phyloP scores from a whole-genome alignment of 2,888 invertebrate species.

The Lasioglossum marginatum region DNA sequence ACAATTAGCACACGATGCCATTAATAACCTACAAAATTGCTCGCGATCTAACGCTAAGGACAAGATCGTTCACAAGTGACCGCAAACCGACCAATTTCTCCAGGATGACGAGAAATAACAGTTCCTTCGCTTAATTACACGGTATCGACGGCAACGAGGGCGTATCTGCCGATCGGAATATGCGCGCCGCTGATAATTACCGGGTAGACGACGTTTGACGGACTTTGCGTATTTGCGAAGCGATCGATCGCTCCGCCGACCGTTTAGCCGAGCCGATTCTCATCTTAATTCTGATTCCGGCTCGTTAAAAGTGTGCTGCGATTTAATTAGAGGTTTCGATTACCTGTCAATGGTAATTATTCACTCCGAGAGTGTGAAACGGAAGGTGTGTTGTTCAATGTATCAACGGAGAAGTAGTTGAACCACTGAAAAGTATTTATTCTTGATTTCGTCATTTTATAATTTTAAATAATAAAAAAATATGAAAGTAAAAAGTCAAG shows the following conservation, averaged over 20 bases:
- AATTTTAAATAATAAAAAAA: background rate
- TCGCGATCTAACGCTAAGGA: conserved; percentile 16
- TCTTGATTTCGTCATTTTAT: background rate
- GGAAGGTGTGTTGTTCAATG: background rate
- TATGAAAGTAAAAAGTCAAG: background rate
- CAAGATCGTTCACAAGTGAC: conserved; percentile 1
- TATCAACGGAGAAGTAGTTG: background rate
- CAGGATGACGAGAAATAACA: conserved; percentile 23
- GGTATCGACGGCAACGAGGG: conserved; percentile 48
- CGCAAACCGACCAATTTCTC: conserved; percentile 36
- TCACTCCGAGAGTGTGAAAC: background rate
- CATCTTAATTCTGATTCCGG: conserved; percentile 28
- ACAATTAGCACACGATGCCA: too few species aligned
- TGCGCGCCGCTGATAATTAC: conserved; percentile 57
- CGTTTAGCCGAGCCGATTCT: conserved; percentile 22
- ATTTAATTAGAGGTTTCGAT: conserved; percentile 30
- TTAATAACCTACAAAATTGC: conserved; percentile 32
- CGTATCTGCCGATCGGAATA: conserved; percentile 34
- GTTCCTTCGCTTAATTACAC: conserved; percentile 58
- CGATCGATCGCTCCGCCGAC: conserved; percentile 22
- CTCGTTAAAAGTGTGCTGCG: background rate
- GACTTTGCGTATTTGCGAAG: conserved; percentile 54
- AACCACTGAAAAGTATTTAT: background rate
- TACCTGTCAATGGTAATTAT: conserved; percentile 26
- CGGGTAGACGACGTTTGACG: conserved; percentile 39